These are phyloP conservation scores for Anniella stebbinsi DNA, from an alignment of 2,797 vertebrate genomes.

Conservation along the genomic window DNA sequence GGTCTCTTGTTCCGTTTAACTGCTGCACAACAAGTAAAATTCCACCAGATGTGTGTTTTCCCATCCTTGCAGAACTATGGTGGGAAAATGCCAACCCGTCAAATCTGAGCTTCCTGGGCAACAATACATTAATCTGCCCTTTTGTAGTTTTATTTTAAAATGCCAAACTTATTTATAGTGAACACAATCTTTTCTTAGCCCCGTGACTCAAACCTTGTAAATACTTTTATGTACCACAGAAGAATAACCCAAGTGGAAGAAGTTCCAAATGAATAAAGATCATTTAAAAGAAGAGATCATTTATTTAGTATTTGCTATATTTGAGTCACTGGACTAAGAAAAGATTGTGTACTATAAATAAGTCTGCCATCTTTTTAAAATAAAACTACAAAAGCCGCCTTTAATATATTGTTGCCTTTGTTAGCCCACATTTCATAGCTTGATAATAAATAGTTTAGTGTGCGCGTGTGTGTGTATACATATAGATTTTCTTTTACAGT, in stretches of 20 bases:
- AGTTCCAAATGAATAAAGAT: not conserved
- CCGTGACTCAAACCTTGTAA: constrained; percentile 5
- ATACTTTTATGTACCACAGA: not conserved
- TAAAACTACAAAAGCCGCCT: not conserved
- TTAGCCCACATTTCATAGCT: not conserved
- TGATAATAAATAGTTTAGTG: not conserved
- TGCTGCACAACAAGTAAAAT: not conserved
- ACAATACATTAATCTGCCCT: not conserved
- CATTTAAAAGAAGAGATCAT: not conserved
- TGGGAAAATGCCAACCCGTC: not conserved
- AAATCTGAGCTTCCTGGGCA: not conserved
- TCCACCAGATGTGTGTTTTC: not conserved
- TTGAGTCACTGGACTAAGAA: constrained; percentile 15
- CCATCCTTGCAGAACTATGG: not conserved
- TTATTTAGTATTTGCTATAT: not conserved
- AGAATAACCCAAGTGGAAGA: not conserved
- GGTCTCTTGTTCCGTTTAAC: not conserved
- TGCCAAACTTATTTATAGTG: constrained; percentile 1
- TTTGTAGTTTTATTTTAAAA: not conserved
- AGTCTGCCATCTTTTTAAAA: not conserved
- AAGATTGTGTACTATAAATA: not conserved
- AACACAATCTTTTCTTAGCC: not conserved
- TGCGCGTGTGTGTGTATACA: not conserved
- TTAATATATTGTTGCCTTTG: not conserved
- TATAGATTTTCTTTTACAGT: not conserved